phyloP scores from a whole-genome alignment of 2,888 invertebrate species.

The Trachelus stipa region DNA sequence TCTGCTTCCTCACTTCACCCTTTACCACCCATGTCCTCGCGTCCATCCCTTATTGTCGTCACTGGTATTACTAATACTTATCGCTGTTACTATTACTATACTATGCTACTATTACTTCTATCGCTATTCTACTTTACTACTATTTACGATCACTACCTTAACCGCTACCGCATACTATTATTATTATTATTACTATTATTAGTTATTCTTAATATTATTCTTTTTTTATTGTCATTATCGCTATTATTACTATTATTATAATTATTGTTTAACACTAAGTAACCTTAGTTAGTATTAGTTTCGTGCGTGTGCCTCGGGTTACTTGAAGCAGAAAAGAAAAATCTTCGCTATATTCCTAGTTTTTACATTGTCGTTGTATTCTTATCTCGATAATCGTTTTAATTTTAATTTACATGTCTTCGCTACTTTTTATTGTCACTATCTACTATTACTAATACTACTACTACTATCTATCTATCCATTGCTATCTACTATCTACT shows the following conservation, averaged over 20 bases:
- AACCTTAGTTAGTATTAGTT: conserved; percentile 5
- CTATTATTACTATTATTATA: conserved; percentile 18
- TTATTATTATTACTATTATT: conserved; percentile 33
- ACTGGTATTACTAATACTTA: conserved; percentile 9
- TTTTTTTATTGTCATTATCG: conserved; percentile 27
- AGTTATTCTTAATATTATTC: conserved; percentile 19
- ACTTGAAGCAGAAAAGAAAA: background rate
- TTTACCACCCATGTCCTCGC: no score
- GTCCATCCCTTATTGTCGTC: conserved; percentile 4
- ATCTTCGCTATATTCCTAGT: conserved; percentile 14
- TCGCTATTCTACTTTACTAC: conserved; percentile 14
- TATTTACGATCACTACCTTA: conserved; percentile 27
- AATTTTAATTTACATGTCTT: conserved; percentile 26
- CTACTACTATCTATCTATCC: conserved; percentile 18
- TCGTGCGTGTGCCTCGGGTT: conserved; percentile 3
- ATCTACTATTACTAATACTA: conserved; percentile 21
- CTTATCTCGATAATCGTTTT: conserved; percentile 32
- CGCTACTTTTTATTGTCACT: conserved; percentile 23
- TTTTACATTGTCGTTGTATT: conserved; percentile 33
- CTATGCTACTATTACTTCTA: conserved; percentile 12
- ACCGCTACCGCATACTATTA: conserved; percentile 24
- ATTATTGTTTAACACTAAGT: conserved; percentile 16
- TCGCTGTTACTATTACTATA: conserved; percentile 19
- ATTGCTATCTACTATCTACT: conserved; percentile 24
- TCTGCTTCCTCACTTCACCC: background rate